Evolutionary conservation across 92 coral and sea anemone genomes (phyloP).

Genomic region (Actinostola sp.): DNA sequence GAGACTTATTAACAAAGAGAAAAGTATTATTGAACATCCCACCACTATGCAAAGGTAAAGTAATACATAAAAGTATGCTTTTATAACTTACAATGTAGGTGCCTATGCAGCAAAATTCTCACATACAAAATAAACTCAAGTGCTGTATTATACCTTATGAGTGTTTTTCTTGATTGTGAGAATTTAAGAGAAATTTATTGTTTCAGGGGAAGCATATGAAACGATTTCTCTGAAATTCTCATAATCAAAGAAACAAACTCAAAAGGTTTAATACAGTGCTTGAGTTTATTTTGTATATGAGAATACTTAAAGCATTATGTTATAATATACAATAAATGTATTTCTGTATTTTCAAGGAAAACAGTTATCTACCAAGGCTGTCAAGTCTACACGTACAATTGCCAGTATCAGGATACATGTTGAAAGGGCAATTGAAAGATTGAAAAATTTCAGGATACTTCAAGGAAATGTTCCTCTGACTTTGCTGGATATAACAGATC

Average conservation of each 20-base stretch:
- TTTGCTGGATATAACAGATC: slow-evolving; percentile 11
- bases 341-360: slow-evolving; percentile 21
- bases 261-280: neutral
- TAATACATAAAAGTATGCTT: neutral
- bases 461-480: slow-evolving; percentile 28
- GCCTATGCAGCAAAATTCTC: neutral
- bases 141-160: too few species aligned
- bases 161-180: too few species aligned
- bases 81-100: too few species aligned
- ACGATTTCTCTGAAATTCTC: too few species aligned
- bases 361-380: slow-evolving; percentile 36
- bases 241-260: too few species aligned
- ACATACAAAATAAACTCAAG: neutral
- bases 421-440: slow-evolving; percentile 33
- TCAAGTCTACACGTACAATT: slow-evolving; percentile 30
- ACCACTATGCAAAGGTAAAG: slow-evolving; percentile 38
- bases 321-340: neutral
- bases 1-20: slow-evolving; percentile 33
- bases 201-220: too few species aligned
- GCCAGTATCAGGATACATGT: slow-evolving; percentile 49
- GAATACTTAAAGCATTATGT: neutral
- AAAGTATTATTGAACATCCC: slow-evolving; percentile 37
- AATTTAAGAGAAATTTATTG: too few species aligned
- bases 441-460: slow-evolving; percentile 35
- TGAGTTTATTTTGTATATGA: neutral